Base-by-base conservation (phyloP, 2,113 vertebrate genomes). In the Tragelaphus scriptus region DNA sequence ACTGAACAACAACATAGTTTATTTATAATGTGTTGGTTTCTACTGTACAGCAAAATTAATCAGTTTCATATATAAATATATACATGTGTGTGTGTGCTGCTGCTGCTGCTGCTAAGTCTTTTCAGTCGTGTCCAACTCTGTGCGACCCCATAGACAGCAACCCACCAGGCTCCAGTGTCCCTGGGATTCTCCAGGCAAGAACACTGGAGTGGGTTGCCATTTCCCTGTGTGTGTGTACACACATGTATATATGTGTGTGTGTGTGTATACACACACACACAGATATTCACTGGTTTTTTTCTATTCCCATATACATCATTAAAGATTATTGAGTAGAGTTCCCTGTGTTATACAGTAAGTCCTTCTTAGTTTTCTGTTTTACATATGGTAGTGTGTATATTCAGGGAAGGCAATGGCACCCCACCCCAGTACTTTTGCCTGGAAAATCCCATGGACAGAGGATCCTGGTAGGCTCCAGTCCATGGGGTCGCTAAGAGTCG, bases 121-220 rank as follows among this genome's bases (percentile, higher is more conserved):
- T 61, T 28, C 5, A 61, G 59, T 61, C 11, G 0, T 59, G 58
- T 12, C 25, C 0, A 0, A 59, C 58, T 59, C 58, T 59, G 25
- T 59, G 4, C 11, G 0, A 59, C 0, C 58, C 11, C 58, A 26
- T 12, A 59, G 25, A 59, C 0, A 2, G 25, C 58, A 59, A 25
- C 58, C 58, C 12, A 61, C 11, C 59, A 61, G 59, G 11, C 11
- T 61, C 26, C 12, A 0, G 5, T 2, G 0, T 26, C 58, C 58
- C 25, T 59, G 25, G 58, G 58, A 11, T 59, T 61, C 59, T 61
- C 59, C 59, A 28, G 59, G 59, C 11, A 61, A 61, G 59, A 61
- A 61, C 59, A 61, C 59, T 61, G 59, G 11, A 61, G 5, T 61
- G 59, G 11, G 59, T 61, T 61, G 59, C 59, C 26, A 28, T 61